These are phyloP conservation scores for Dysidea cf. avara DNA, from an alignment of 37 sponge, comb jelly and placozoan genomes.

Conservation along the genomic window DNA sequence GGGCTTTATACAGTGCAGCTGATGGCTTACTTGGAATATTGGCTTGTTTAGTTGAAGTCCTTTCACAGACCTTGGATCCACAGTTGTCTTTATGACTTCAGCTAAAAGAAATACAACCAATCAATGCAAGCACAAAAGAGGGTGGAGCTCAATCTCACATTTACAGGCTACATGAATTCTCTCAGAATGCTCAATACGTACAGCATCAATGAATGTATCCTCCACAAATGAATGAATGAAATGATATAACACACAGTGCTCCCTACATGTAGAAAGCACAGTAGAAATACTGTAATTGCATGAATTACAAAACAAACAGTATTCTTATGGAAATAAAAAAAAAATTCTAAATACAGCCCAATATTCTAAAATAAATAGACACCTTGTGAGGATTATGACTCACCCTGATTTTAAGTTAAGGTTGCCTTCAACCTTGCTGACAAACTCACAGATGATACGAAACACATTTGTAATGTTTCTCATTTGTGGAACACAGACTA, in stretches of 20 bases:
- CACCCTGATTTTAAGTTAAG: constrained; percentile 23
- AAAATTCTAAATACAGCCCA: background rate
- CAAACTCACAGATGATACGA: constrained; percentile 44
- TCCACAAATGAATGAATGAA: constrained; percentile 88
- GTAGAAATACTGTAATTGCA: background rate
- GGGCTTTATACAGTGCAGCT: too few species aligned
- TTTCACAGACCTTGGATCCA: too few species aligned
- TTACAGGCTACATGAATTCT: constrained; percentile 57
- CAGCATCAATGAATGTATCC: constrained; percentile 71
- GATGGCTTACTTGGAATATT: too few species aligned
- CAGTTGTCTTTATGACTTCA: too few species aligned
- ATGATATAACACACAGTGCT: constrained; percentile 42
- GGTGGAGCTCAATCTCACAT: constrained; percentile 30
- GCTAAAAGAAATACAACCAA: too few species aligned
- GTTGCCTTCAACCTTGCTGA: constrained; percentile 44
- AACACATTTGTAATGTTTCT: constrained; percentile 67
- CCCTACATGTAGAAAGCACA: too few species aligned
- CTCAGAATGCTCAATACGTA: constrained; percentile 56
- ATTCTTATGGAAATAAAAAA: too few species aligned
- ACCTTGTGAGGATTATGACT: constrained; percentile 2
- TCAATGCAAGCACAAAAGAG: too few species aligned
- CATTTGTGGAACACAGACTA: constrained; percentile 59
- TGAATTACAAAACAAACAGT: background rate
- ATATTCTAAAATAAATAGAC: background rate
- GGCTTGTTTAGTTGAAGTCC: too few species aligned